Base-by-base conservation (phyloP, 2,888 invertebrate genomes). In the Tortrix viridana region DNA sequence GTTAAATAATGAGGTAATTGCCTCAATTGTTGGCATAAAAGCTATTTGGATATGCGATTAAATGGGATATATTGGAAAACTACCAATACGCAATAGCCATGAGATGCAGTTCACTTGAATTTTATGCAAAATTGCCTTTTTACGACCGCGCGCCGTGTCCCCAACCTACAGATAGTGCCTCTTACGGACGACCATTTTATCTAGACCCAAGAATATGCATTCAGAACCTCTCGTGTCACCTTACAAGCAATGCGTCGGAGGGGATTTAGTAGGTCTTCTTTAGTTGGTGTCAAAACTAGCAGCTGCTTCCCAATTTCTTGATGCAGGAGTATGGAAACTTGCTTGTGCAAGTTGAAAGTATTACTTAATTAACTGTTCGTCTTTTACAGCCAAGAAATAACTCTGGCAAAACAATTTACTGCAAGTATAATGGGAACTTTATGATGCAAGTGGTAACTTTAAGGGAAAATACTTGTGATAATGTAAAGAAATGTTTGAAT, bases 121-220 rank as follows among this genome's bases (percentile, higher is more conserved):
- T 79, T 77, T 77, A 80, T 81, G 74, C 75, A 73, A 76, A 77
- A 79, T 74, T 78, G 73, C 75, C 75, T 67, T 79, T 83, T 81
- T 80, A 80, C 78, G 75, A 75, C 70, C 76, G 69, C 69, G 70
- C 72, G 69, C 67, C 71, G 55, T 65, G 65, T 66, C 62, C 37
- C 44, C 43, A 26, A 54, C 32, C 52, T 55, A 55, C 43, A 57
- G 47, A 57, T 53, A 63, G 62, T 63, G 47, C 46, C 44, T 56
- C 26, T 57, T 52, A 41, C 52, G 47, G 38, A 44, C 20, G 52
- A 23, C 62, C 62, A 63, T 16, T 52, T 57, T 57, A 57, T 19
- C 9, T 19, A 26, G 62, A 63, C 41, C 57, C 47, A 19, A 5
- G 38, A 44, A 52, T 63, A 63, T 52, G 52, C 57, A 57, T 52